Evolutionary conservation across 2,113 vertebrate genomes (phyloP).

Genomic region (Hymenochirus boettgeri): DNA sequence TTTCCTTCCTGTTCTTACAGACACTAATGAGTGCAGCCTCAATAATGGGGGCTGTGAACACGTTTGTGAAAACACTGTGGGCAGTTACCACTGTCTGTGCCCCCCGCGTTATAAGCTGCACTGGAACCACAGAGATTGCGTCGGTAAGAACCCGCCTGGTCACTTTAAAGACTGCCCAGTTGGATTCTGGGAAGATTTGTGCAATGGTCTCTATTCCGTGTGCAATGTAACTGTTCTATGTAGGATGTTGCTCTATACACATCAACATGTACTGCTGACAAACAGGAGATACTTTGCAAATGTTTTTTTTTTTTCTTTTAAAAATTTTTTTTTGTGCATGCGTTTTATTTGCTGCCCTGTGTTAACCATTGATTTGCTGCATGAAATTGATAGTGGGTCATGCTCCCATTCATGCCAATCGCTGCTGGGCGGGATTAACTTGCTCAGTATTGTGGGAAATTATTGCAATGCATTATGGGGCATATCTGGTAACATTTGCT

Average conservation of each 20-base stretch:
- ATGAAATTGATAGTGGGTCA: too few relatives aligned
- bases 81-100: constrained; percentile 85
- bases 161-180: too few relatives aligned
- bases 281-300: constrained; percentile 92
- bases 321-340: too few relatives aligned
- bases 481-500: not conserved
- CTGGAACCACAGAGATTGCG: constrained; percentile 97
- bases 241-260: too few relatives aligned
- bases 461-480: not conserved
- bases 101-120: constrained; percentile 81
- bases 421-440: not conserved
- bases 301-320: constrained; percentile 43
- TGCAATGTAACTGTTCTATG: too few relatives aligned
- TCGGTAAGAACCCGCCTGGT: constrained; percentile 73
- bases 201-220: too few relatives aligned
- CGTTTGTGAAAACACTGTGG: constrained; percentile 80
- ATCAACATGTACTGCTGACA: constrained; percentile 55
- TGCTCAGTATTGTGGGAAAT: too few relatives aligned
- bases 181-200: too few relatives aligned
- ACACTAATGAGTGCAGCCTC: constrained; percentile 90
- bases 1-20: constrained; percentile 57
- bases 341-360: too few relatives aligned
- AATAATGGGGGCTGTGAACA: constrained; percentile 93
- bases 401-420: not conserved
- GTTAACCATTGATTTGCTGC: too few relatives aligned